Percentiles rank a stretch among this genome's conserved stretches.
Evolutionary conservation across 2,888 invertebrate species (phyloP).

Genomic region (Apodemia hepburni): DNA sequence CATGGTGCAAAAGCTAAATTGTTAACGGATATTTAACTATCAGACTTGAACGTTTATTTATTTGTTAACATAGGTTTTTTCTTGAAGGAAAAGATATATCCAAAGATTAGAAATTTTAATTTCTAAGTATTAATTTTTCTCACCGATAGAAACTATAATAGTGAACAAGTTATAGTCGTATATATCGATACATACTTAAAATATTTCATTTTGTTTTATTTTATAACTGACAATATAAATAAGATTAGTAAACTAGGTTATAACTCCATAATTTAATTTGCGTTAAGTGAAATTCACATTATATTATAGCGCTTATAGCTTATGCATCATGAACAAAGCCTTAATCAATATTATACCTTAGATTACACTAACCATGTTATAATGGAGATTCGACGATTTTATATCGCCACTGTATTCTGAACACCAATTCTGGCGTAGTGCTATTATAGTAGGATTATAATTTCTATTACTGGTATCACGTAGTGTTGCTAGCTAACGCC

Average conservation of each 20-base stretch:
- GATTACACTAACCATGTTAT: slow-evolving; percentile 16
- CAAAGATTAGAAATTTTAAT: too few species aligned
- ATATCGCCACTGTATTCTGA: slow-evolving; percentile 33
- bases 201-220: too few species aligned
- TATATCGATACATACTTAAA: too few species aligned
- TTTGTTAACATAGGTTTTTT: neutral
- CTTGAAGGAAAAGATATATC: neutral
- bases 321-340: slow-evolving; percentile 2
- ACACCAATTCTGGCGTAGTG: slow-evolving; percentile 33
- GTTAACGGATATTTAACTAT: neutral
- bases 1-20: slow-evolving; percentile 3
- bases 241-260: too few species aligned
- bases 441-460: slow-evolving; percentile 23
- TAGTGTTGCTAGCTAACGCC: slow-evolving; percentile 61
- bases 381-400: slow-evolving; percentile 24
- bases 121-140: too few species aligned
- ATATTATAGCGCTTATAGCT: neutral
- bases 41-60: neutral
- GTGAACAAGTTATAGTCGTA: too few species aligned
- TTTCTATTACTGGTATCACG: slow-evolving; percentile 24
- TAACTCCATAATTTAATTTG: too few species aligned
- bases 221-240: too few species aligned
- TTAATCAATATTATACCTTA: slow-evolving; percentile 6
- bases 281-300: too few species aligned
- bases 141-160: too few species aligned